A percentile compares a stretch with the other conserved stretches of the same genome.
phyloP scores from a whole-genome alignment of 2,888 invertebrate species.

The Alsophila aescularia region DNA sequence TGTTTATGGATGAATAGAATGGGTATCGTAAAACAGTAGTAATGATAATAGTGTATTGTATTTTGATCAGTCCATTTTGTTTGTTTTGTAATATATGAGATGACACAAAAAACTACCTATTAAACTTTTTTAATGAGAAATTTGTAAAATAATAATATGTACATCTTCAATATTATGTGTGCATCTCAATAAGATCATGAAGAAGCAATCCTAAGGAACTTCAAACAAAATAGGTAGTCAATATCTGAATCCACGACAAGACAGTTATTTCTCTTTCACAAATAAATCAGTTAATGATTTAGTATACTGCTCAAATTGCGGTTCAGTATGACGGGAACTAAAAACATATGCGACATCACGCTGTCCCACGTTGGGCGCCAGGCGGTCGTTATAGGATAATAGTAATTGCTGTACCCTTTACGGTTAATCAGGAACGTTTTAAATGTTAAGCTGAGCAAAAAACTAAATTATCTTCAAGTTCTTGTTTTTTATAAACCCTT shows the following conservation, averaged over 20 bases:
- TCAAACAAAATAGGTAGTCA: too few species aligned
- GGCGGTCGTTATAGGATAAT: constrained; percentile 33
- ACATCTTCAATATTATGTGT: too few species aligned
- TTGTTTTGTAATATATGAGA: neutral
- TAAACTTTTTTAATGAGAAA: too few species aligned
- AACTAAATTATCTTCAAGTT: too few species aligned
- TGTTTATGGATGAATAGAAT: constrained; percentile 12
- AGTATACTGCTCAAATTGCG: constrained; percentile 11
- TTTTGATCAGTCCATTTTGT: neutral
- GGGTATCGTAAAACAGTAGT: constrained; percentile 7
- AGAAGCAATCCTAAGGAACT: too few species aligned
- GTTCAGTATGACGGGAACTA: constrained; percentile 31
- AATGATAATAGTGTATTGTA: constrained; percentile 18
- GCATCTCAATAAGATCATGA: too few species aligned
- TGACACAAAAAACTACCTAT: too few species aligned
- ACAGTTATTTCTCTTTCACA: neutral
- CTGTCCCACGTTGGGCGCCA: constrained; percentile 39
- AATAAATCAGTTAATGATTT: neutral
- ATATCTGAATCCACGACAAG: too few species aligned
- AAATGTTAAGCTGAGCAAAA: too few species aligned
- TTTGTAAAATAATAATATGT: too few species aligned
- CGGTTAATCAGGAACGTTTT: constrained; percentile 14
- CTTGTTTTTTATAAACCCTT: neutral
- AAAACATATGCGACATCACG: constrained; percentile 28
- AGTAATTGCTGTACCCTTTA: constrained; percentile 14